These are phyloP conservation scores for Pelodytes ibericus DNA, from an alignment of 2,797 vertebrate species.

Conservation along the genomic window DNA sequence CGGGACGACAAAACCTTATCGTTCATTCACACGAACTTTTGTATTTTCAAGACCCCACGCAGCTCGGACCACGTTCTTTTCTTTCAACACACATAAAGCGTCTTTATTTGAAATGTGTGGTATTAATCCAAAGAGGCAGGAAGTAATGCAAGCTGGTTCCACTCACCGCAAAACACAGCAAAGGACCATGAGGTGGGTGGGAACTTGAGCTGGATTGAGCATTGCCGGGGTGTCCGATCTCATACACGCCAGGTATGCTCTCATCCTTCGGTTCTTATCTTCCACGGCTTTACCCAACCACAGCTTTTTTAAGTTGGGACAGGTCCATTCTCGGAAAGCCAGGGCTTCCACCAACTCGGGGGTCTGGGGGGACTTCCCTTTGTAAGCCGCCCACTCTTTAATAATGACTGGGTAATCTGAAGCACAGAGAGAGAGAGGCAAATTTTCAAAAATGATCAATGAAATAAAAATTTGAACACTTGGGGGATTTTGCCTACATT, in stretches of 20 bases:
- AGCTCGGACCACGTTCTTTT: too few relatives aligned
- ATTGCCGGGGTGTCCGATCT: slow-evolving; percentile 94
- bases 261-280: slow-evolving; percentile 94
- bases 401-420: slow-evolving; percentile 87
- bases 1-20: too few relatives aligned
- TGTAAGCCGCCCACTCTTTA: slow-evolving; percentile 96
- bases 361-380: slow-evolving; percentile 93
- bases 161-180: slow-evolving; percentile 93
- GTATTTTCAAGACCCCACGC: too few relatives aligned
- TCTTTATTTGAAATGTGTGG: too few relatives aligned
- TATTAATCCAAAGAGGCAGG: too few relatives aligned
- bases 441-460: too few relatives aligned
- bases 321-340: slow-evolving; percentile 94
- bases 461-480: too few relatives aligned
- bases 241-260: slow-evolving; percentile 94
- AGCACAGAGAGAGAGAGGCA: slow-evolving; percentile 45
- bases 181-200: slow-evolving; percentile 92
- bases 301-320: slow-evolving; percentile 91
- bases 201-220: slow-evolving; percentile 89
- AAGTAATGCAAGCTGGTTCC: too few relatives aligned
- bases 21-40: too few relatives aligned
- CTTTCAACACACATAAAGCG: too few relatives aligned
- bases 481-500: too few relatives aligned
- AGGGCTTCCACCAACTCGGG: slow-evolving; percentile 94
- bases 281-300: slow-evolving; percentile 94